Percentiles rank a stretch among this genome's conserved stretches.
These are phyloP conservation scores for Drosophila arizonae DNA, from an alignment of 1,140 invertebrate genomes.

Conservation along the genomic window DNA sequence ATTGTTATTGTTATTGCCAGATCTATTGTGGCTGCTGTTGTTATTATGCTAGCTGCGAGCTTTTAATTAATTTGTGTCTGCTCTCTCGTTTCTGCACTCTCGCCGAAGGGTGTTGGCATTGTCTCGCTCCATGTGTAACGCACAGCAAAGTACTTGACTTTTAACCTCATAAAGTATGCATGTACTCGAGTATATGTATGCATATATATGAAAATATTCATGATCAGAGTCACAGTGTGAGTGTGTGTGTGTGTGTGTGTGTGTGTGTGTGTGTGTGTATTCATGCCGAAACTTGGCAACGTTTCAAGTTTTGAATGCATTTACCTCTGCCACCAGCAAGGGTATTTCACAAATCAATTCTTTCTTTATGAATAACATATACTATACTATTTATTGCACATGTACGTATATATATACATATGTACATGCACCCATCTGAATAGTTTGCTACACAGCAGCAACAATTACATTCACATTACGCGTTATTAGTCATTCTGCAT, in stretches of 20 bases:
- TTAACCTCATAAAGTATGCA: background rate
- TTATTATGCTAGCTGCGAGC: constrained; percentile 3
- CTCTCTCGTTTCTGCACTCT: background rate
- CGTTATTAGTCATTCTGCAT: constrained; percentile 18
- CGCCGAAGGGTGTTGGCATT: background rate
- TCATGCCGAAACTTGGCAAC: too few species aligned
- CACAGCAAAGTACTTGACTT: background rate
- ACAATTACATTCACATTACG: background rate
- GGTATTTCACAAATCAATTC: too few species aligned
- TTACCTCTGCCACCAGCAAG: too few species aligned
- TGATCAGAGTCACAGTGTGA: too few species aligned
- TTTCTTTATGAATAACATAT: too few species aligned
- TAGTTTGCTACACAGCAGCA: constrained; percentile 2
- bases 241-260: too few species aligned
- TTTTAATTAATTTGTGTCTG: constrained; percentile 43
- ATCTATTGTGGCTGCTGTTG: constrained; percentile 10
- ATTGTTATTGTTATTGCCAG: constrained; percentile 21
- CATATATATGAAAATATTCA: background rate
- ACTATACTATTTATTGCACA: too few species aligned
- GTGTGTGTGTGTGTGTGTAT: too few species aligned
- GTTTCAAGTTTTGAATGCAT: too few species aligned
- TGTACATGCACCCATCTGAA: background rate
- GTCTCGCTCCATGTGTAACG: background rate
- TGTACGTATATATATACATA: background rate
- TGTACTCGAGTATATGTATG: background rate